Conservation (phyloP, 2,113 vertebrate genomes). For the Silurus glanis region DNA sequence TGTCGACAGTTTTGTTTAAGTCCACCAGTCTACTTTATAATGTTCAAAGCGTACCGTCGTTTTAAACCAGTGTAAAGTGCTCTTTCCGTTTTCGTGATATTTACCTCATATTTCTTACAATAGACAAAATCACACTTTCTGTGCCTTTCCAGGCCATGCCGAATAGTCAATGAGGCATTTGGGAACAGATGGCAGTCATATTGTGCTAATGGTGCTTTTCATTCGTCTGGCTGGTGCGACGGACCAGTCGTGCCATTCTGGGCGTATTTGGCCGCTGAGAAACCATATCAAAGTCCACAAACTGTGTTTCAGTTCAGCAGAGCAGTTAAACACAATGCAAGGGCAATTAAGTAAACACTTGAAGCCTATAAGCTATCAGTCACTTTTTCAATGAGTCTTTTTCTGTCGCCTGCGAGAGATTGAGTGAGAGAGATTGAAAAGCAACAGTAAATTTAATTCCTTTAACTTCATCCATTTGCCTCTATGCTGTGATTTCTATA, state of each 20-base stretch:
- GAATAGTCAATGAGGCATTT: conserved; percentile 5
- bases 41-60: not conserved
- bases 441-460: conserved; percentile 33
- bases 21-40: not conserved
- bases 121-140: conserved; percentile 18
- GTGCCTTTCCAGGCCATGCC: not conserved
- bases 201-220: not conserved
- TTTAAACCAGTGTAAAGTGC: not conserved
- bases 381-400: not conserved
- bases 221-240: not conserved
- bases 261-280: not conserved
- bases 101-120: not conserved
- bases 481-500: not conserved
- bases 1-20: not conserved
- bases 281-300: not conserved
- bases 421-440: conserved; percentile 35
- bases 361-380: conserved; percentile 1
- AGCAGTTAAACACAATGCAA: not conserved
- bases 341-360: not conserved
- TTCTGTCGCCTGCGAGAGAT: conserved; percentile 43
- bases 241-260: not conserved
- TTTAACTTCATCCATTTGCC: conserved; percentile 6
- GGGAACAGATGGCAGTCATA: conserved; percentile 11
- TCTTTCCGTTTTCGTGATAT: conserved; percentile 2
- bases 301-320: not conserved